These are phyloP conservation scores for Axea sp. DNA, from an alignment of 2,888 invertebrate species.

Conservation along the genomic window DNA sequence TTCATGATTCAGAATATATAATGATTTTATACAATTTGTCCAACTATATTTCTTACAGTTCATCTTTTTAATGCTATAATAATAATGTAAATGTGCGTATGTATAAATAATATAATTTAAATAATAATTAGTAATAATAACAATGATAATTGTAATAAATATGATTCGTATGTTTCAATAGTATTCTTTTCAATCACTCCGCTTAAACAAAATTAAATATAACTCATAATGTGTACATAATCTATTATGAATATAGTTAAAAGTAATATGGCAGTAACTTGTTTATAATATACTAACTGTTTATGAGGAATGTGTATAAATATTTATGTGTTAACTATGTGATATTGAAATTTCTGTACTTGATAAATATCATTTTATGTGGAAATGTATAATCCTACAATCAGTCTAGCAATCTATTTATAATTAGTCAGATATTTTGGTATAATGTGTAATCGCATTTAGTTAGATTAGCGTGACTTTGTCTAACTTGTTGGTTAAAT, in stretches of 20 bases:
- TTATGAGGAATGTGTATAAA: constrained; percentile 44
- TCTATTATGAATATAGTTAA: constrained; percentile 24
- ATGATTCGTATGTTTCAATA: constrained; percentile 26
- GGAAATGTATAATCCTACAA: constrained; percentile 2
- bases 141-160: constrained; percentile 35
- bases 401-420: constrained; percentile 1
- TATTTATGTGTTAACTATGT: constrained; percentile 10
- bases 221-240: constrained; percentile 20
- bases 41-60: constrained; percentile 5
- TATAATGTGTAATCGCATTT: no score
- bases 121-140: constrained; percentile 41
- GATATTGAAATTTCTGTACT: constrained; percentile 7
- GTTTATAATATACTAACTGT: constrained; percentile 26
- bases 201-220: constrained; percentile 31
- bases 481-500: no score
- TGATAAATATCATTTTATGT: constrained; percentile 8
- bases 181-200: constrained; percentile 25
- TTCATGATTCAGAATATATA: not conserved
- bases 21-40: constrained; percentile 3
- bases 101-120: constrained; percentile 34
- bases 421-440: not conserved
- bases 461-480: no score
- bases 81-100: not conserved
- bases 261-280: constrained; percentile 45
- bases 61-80: not conserved